Percentiles rank a stretch among this genome's conserved stretches.
Conservation (phyloP, 2,113 vertebrate species). For the Oreamnos americanus region DNA sequence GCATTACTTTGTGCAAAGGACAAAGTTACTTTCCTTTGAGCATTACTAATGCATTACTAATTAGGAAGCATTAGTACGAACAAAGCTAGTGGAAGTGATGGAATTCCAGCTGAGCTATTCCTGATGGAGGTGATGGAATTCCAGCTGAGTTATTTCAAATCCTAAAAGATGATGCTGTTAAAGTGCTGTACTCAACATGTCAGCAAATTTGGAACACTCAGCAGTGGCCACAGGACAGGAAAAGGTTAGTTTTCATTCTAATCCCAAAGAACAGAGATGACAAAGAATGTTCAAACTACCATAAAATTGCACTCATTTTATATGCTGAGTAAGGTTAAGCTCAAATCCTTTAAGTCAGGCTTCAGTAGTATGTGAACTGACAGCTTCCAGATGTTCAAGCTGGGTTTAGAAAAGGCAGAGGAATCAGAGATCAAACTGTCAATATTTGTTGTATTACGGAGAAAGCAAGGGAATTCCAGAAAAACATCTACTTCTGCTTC, state of each 20-base stretch:
- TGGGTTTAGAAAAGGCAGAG: not conserved
- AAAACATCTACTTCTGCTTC: not conserved
- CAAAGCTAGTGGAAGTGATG: not conserved
- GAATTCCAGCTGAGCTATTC: not conserved
- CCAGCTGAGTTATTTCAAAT: not conserved
- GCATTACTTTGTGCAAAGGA: not conserved
- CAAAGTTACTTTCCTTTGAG: not conserved
- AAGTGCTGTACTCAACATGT: not conserved
- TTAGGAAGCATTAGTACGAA: not conserved
- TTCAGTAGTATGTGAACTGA: not conserved
- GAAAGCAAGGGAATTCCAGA: not conserved
- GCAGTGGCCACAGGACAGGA: not conserved
- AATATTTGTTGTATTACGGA: not conserved
- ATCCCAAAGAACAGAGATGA: not conserved
- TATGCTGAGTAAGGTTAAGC: not conserved
- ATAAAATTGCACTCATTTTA: not conserved
- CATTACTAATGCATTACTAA: not conserved
- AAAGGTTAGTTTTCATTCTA: not conserved
- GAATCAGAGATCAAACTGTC: not conserved
- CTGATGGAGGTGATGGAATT: not conserved
- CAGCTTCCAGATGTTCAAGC: not conserved
- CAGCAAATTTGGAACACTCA: not conserved
- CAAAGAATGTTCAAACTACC: not conserved
- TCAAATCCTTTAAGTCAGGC: not conserved
- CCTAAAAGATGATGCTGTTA: not conserved